Evolutionary conservation across 2,113 vertebrate species (phyloP), one percentile per base, ranked within the genome.

Genomic region (Pollachius pollachius): DNA sequence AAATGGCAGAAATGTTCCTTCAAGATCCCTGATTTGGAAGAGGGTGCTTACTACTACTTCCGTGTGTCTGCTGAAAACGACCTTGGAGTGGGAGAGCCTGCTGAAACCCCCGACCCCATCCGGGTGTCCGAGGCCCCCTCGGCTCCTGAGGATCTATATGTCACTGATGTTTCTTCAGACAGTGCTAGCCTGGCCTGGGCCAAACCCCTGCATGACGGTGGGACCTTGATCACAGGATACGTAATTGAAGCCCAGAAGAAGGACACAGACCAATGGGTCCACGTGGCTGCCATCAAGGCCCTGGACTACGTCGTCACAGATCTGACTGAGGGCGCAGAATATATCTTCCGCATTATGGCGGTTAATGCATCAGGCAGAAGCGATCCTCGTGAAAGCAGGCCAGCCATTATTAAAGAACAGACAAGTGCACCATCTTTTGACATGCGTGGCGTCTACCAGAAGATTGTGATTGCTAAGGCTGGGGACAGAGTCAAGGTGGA

Each of bases 401-500:
- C 97, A 5, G 92, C 94, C 77, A 68, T 95, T 63, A 94, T 98
- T 62, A 98, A 93, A 81, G 97, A 98, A 72, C 97, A 98, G 86
- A 95, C 92, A 0, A 93, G 92, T 72, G 88, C 94, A 79, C 97
- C 97, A 64, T 94, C 93, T 72, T 94, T 99, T 90, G 96, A 99
- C 67, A 89, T 99, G 16, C 95, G 96, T 74, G 92, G 94, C 62
- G 77, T 99, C 78, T 95, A 99, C 85, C 97, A 99, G 87, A 96
- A 95, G 87, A 88, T 93, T 0, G 93, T 99, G n/a, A 93, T 98
- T 73, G 96, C 94, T 71, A 96, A 92, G 90, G 95, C 96, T 82
- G 94, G 97, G 27, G 97, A 99, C 80, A 95, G 97, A 65, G 91
- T 99, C 75, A 99, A 99, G 90, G 94, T 98, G 69, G 97, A 99